These are phyloP conservation scores for Acronicta psi DNA, from an alignment of 2,888 invertebrate species.

Conservation along the genomic window DNA sequence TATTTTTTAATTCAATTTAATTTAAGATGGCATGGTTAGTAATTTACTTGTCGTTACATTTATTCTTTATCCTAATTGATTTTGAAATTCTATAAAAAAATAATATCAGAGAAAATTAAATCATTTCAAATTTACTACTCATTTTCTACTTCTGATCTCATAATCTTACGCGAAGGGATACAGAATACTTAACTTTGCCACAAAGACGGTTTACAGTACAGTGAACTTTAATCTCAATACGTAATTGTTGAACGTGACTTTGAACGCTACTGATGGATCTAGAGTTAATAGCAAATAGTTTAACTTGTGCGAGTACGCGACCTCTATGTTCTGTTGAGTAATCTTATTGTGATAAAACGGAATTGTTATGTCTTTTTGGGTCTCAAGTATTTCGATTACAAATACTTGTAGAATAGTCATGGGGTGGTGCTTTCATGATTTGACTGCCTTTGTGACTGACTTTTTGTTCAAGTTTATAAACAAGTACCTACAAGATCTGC, in stretches of 20 bases:
- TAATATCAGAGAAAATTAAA: too few species aligned
- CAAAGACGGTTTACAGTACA: slow-evolving; percentile 29
- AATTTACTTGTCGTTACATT: too few species aligned
- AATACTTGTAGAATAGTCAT: neutral
- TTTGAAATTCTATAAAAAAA: neutral
- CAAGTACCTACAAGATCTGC: too few species aligned
- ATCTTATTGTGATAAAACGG: slow-evolving; percentile 33
- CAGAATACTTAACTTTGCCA: neutral
- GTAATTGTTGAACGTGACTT: slow-evolving; percentile 54
- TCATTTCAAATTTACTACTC: too few species aligned
- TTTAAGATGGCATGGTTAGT: too few species aligned
- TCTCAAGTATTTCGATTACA: slow-evolving; percentile 18
- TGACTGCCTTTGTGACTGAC: too few species aligned
- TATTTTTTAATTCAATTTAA: too few species aligned
- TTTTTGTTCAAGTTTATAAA: too few species aligned
- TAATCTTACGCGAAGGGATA: neutral
- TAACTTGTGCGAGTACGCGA: slow-evolving; percentile 25
- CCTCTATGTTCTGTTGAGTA: slow-evolving; percentile 25
- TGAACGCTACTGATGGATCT: slow-evolving; percentile 34
- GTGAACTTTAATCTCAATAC: slow-evolving; percentile 50
- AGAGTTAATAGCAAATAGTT: slow-evolving; percentile 48
- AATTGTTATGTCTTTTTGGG: slow-evolving; percentile 42
- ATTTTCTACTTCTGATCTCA: neutral
- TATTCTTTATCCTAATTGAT: too few species aligned
- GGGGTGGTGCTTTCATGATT: too few species aligned